Evolutionary conservation across 2,888 invertebrate genomes (phyloP).

Genomic region (Platycheirus albimanus): DNA sequence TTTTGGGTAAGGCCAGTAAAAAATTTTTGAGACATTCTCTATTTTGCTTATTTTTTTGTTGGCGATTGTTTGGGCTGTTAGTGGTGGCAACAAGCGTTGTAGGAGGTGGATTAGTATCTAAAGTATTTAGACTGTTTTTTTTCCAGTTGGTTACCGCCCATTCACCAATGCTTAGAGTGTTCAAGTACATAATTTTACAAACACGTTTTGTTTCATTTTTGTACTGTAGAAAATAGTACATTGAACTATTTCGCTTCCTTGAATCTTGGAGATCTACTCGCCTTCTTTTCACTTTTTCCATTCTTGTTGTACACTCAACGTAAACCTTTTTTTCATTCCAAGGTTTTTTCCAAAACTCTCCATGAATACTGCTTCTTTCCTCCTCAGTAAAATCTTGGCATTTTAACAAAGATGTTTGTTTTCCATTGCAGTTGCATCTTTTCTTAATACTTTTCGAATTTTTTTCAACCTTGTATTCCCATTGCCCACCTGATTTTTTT

Average conservation of each 20-base stretch:
- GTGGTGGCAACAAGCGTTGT: neutral
- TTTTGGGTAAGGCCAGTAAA: constrained; percentile 25
- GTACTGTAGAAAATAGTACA: constrained; percentile 23
- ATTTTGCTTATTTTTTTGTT: constrained; percentile 6
- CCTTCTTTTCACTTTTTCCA: constrained; percentile 27
- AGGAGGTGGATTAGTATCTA: constrained; percentile 8
- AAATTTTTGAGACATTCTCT: constrained; percentile 7
- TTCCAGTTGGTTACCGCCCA: constrained; percentile 36
- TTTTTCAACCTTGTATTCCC: constrained; percentile 33
- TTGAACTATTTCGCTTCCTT: constrained; percentile 27
- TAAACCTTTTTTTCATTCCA: constrained; percentile 28
- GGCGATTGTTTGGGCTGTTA: constrained; percentile 18
- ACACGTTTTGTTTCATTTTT: constrained; percentile 27
- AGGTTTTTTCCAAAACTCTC: constrained; percentile 27
- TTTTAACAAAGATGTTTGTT: constrained; percentile 7
- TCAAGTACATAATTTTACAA: constrained; percentile 33
- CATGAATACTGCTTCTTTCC: constrained; percentile 33
- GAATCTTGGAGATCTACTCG: constrained; percentile 12
- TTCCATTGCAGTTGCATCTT: constrained; percentile 28
- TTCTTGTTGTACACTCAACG: constrained; percentile 34
- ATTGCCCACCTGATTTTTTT: constrained; percentile 23
- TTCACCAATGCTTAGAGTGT: constrained; percentile 28
- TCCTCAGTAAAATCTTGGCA: constrained; percentile 36
- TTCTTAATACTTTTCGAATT: constrained; percentile 15
- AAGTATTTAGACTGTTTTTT: constrained; percentile 7